phyloP scores from a whole-genome alignment of 2,113 vertebrate genomes.

The Falcunculus frontatus region DNA sequence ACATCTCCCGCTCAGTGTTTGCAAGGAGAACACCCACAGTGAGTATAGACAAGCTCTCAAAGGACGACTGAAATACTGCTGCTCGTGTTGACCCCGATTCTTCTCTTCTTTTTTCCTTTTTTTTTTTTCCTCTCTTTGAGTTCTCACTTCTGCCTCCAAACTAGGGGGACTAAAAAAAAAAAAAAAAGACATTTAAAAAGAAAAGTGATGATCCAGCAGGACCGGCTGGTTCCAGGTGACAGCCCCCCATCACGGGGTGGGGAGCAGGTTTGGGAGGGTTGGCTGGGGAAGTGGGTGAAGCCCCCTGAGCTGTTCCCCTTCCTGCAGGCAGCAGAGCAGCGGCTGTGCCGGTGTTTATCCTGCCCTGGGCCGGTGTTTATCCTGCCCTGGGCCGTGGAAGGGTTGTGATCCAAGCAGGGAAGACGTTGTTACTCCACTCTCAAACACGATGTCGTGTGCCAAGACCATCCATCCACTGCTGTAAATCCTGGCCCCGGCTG shows the following conservation, averaged over 20 bases:
- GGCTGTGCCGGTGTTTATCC: neutral
- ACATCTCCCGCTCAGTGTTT: neutral
- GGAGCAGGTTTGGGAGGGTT: neutral
- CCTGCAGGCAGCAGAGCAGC: neutral
- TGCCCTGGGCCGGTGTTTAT: neutral
- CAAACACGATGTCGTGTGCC: rapidly evolving
- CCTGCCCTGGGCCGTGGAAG: neutral
- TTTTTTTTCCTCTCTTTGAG: rapidly evolving
- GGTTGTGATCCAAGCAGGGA: neutral
- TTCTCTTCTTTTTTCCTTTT: neutral
- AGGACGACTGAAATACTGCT: neutral
- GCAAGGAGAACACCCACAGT: constrained; percentile 46
- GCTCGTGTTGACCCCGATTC: neutral
- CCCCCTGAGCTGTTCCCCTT: neutral
- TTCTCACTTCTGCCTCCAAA: neutral
- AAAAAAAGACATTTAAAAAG: no score
- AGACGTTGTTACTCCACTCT: neutral
- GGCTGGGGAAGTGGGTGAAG: neutral
- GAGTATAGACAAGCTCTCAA: neutral
- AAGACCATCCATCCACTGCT: neutral
- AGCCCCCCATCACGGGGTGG: rapidly evolving
- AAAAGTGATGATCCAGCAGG: neutral
- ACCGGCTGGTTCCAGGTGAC: neutral
- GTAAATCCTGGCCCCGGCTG: neutral
- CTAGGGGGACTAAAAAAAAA: rapidly evolving